Conservation (phyloP, 2,797 vertebrate genomes). For the Hephaestus fuliginosus region DNA sequence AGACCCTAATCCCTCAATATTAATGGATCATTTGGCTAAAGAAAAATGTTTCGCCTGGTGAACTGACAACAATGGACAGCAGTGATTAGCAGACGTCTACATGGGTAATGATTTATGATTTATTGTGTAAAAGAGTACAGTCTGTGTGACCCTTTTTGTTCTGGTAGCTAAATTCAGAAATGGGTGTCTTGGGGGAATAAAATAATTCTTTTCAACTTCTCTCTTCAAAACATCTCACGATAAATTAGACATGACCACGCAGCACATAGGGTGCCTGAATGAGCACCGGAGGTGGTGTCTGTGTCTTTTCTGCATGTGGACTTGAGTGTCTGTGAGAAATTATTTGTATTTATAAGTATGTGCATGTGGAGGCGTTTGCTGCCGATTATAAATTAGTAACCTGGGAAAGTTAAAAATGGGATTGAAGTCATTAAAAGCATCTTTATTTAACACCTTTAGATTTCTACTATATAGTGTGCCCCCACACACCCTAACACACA, state of each 20-base stretch:
- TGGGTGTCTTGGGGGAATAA: constrained; percentile 57
- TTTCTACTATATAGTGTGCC: neutral
- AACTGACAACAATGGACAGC: constrained; percentile 77
- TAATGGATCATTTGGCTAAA: constrained; percentile 82
- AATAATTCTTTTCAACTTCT: constrained; percentile 74
- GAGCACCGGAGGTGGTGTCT: constrained; percentile 35
- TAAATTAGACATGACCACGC: constrained; percentile 74
- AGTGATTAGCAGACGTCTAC: constrained; percentile 77
- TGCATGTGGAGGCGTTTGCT: neutral
- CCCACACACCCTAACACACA: neutral
- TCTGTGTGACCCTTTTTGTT: constrained; percentile 63
- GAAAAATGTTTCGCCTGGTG: constrained; percentile 74
- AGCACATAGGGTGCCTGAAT: constrained; percentile 39
- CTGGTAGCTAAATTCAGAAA: constrained; percentile 63
- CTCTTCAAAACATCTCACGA: constrained; percentile 70
- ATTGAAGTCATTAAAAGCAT: constrained; percentile 13
- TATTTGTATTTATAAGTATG: constrained; percentile 22
- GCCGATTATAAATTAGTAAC: constrained; percentile 41
- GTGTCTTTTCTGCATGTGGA: constrained; percentile 16
- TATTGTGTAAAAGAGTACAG: constrained; percentile 57
- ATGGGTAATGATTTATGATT: constrained; percentile 73
- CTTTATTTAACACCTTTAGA: constrained; percentile 20
- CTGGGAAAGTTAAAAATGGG: constrained; percentile 12
- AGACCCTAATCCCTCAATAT: constrained; percentile 79
- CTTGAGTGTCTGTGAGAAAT: neutral